A percentile compares a stretch with the other conserved stretches of the same genome.
phyloP scores from a whole-genome alignment of 2,888 invertebrate species.

The Platerodrilus igneus region DNA sequence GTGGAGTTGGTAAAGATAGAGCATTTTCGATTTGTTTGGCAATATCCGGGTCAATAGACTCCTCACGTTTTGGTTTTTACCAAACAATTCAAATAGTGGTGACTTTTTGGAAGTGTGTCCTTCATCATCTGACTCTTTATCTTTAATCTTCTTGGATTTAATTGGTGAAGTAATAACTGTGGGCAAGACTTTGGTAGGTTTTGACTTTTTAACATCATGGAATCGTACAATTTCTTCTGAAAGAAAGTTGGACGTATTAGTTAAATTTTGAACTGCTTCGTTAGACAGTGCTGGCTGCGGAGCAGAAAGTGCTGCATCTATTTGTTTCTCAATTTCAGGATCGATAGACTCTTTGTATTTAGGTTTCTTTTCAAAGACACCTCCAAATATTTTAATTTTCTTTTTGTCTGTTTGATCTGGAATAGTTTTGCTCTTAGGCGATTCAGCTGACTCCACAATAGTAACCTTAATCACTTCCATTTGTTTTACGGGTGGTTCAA shows the following conservation, averaged over 20 bases:
- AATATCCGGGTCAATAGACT: conserved; percentile 12
- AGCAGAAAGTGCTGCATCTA: not conserved
- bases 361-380: conserved; percentile 26
- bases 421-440: not conserved
- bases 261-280: conserved; percentile 8
- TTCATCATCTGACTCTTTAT: too few relatives aligned
- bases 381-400: conserved; percentile 27
- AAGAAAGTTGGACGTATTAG: conserved; percentile 13
- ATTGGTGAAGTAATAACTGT: too few relatives aligned
- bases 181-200: too few relatives aligned
- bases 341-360: conserved; percentile 17
- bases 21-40: not conserved
- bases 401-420: conserved; percentile 14
- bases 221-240: conserved; percentile 13
- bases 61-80: conserved; percentile 14
- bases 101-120: not conserved
- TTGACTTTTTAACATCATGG: conserved; percentile 3
- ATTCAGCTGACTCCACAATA: too few relatives aligned
- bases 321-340: too few relatives aligned
- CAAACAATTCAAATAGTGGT: conserved; percentile 10
- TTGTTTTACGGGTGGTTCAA: not conserved
- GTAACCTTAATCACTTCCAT: too few relatives aligned
- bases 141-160: not conserved
- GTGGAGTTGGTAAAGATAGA: conserved; percentile 16
- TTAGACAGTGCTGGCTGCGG: conserved; percentile 1